Conservation (phyloP, 2,888 invertebrate species). For the Yponomeuta cagnagella region DNA sequence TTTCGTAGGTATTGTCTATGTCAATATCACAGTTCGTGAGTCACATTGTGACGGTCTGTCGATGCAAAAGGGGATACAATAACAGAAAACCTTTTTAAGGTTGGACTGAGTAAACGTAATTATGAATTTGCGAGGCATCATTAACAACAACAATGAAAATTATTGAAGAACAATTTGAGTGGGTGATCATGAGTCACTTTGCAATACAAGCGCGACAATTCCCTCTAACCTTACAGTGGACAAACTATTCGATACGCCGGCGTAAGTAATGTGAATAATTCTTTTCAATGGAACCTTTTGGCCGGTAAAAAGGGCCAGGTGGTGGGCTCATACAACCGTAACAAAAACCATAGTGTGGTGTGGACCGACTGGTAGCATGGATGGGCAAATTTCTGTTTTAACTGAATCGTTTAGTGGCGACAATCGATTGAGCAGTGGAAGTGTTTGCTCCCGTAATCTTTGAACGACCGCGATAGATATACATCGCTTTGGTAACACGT, state of each 20-base stretch:
- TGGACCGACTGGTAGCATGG: constrained; percentile 6
- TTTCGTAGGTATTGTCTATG: constrained; percentile 10
- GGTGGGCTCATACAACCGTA: constrained; percentile 55
- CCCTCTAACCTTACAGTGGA: constrained; percentile 29
- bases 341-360: constrained; percentile 39
- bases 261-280: constrained; percentile 57
- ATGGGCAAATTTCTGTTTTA: constrained; percentile 37
- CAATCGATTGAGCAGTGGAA: constrained; percentile 35
- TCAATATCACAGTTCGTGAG: constrained; percentile 17
- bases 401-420: constrained; percentile 34
- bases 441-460: constrained; percentile 46
- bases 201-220: constrained; percentile 18
- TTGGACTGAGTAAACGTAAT: background rate
- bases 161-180: constrained; percentile 16
- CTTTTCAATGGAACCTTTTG: constrained; percentile 49
- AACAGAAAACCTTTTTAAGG: background rate
- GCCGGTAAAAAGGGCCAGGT: constrained; percentile 67
- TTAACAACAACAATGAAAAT: background rate
- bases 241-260: constrained; percentile 34
- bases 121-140: background rate
- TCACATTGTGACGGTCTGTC: too few species aligned
- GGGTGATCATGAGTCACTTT: constrained; percentile 7
- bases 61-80: too few species aligned
- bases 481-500: constrained; percentile 62
- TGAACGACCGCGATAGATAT: constrained; percentile 51